These are phyloP conservation scores for Mastomys coucha DNA, from an alignment of 2,113 vertebrate species.

Conservation along the genomic window DNA sequence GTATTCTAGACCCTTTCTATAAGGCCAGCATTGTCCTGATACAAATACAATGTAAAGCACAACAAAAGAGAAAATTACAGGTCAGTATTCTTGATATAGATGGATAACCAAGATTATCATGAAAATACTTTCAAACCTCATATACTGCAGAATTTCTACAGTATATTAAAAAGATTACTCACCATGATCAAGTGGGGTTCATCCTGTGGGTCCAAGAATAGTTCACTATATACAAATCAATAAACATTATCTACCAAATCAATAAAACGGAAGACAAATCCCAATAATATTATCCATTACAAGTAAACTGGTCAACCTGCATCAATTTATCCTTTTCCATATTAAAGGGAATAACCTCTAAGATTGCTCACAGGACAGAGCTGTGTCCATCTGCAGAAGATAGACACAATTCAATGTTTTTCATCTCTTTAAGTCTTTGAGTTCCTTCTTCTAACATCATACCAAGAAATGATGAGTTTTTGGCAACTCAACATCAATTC, in stretches of 20 bases:
- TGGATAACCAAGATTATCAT: neutral
- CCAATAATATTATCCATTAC: slow-evolving; percentile 15
- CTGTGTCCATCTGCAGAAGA: neutral
- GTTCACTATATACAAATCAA: neutral
- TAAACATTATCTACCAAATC: neutral
- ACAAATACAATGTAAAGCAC: neutral
- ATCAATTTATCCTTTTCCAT: slow-evolving; percentile 9
- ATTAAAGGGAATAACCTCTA: neutral
- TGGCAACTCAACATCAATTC: neutral
- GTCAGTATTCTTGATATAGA: neutral
- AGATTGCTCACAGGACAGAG: neutral
- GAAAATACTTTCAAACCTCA: neutral
- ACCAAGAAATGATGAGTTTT: neutral
- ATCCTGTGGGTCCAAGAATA: neutral
- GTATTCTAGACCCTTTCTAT: neutral
- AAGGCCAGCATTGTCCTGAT: neutral
- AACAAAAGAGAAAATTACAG: neutral
- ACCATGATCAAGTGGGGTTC: neutral
- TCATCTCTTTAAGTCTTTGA: neutral
- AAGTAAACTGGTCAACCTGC: neutral
- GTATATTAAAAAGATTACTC: neutral
- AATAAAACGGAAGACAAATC: neutral
- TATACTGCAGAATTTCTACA: neutral
- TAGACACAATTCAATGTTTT: neutral
- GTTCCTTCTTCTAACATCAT: slow-evolving; percentile 32